These are phyloP conservation scores for Agrotis segetum DNA, from an alignment of 2,888 invertebrate genomes.

Conservation along the genomic window DNA sequence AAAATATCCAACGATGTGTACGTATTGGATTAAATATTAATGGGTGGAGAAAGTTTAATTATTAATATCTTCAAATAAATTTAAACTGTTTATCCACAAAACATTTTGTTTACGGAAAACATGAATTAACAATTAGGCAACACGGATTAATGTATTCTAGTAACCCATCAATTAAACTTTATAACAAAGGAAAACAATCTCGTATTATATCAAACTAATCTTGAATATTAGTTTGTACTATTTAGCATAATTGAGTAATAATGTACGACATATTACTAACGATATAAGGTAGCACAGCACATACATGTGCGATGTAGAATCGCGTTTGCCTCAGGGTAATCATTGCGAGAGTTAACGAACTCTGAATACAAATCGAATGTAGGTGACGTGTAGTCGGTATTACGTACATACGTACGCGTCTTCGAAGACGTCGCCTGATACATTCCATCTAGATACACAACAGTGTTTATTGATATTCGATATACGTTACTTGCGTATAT, in stretches of 20 bases:
- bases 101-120: constrained; percentile 9
- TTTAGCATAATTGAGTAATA: constrained; percentile 63
- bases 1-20: not conserved
- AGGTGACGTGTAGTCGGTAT: constrained; percentile 63
- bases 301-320: constrained; percentile 60
- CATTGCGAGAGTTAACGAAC: constrained; percentile 85
- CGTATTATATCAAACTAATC: constrained; percentile 51
- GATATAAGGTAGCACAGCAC: constrained; percentile 40
- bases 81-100: not conserved
- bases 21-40: constrained; percentile 27
- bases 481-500: constrained; percentile 44
- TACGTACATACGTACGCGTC: constrained; percentile 48
- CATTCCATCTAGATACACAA: constrained; percentile 50
- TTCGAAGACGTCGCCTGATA: constrained; percentile 42
- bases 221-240: constrained; percentile 50
- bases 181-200: constrained; percentile 51
- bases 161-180: constrained; percentile 46
- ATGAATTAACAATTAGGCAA: constrained; percentile 29
- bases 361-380: constrained; percentile 84
- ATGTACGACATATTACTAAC: constrained; percentile 57
- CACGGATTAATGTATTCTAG: constrained; percentile 29
- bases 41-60: constrained; percentile 4
- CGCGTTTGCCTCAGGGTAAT: constrained; percentile 78
- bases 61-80: not conserved
- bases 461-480: constrained; percentile 59